Conservation (phyloP, 2,113 vertebrate genomes). For the Cromileptes altivelis region DNA sequence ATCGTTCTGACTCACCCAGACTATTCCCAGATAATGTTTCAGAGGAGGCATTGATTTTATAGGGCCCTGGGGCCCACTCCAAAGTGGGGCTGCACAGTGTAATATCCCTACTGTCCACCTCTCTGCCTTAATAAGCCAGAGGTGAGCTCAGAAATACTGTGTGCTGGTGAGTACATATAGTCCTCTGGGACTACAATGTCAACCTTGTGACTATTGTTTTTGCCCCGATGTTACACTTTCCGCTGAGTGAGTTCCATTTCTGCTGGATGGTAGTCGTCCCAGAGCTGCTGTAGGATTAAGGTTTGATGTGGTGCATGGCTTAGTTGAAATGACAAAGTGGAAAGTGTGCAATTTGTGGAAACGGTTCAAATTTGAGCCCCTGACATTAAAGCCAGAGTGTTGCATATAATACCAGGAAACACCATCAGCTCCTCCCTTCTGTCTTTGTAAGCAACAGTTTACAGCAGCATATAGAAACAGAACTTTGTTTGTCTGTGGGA, state of each 20-base stretch:
- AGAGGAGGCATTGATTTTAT: slow-evolving; percentile 41
- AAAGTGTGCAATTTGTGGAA: background rate
- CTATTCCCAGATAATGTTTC: slow-evolving; percentile 28
- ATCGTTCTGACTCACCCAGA: slow-evolving; percentile 29
- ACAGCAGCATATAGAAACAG: background rate
- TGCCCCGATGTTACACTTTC: background rate
- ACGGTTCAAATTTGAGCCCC: background rate
- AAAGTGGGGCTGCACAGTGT: slow-evolving; percentile 26
- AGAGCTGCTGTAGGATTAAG: background rate
- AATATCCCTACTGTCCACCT: slow-evolving; percentile 19
- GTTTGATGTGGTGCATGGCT: background rate
- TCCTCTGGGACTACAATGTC: slow-evolving; percentile 28
- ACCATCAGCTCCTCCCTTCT: background rate
- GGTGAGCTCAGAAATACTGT: slow-evolving; percentile 40
- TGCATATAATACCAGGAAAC: background rate
- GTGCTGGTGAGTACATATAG: background rate
- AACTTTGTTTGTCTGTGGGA: slow-evolving; percentile 13
- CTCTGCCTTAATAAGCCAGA: slow-evolving; percentile 36
- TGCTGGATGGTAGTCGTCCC: background rate
- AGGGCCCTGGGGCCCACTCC: background rate
- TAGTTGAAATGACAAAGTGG: background rate
- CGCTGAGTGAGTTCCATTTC: slow-evolving; percentile 1
- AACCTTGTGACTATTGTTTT: slow-evolving; percentile 16
- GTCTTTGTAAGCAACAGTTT: background rate
- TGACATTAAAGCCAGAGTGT: background rate